phyloP scores from a whole-genome alignment of 2,113 vertebrate genomes.

The Burhinus bistriatus region DNA sequence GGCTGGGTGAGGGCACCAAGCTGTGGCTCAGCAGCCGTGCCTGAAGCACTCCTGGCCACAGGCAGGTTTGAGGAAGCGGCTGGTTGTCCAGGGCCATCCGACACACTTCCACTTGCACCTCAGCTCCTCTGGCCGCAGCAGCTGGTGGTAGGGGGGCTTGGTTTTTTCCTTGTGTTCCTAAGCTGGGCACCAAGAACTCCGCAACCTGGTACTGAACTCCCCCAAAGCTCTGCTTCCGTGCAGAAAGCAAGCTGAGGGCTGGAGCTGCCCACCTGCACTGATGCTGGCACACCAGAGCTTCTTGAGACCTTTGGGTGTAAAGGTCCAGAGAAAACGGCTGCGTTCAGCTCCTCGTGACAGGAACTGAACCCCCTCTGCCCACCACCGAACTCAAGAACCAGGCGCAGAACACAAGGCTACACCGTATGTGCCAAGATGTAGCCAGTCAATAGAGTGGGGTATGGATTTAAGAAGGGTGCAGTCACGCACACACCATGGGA shows the following conservation, averaged over 20 bases:
- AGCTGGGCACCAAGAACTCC: not conserved
- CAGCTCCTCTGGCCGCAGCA: not conserved
- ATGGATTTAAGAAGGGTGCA: not conserved
- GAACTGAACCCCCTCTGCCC: not conserved
- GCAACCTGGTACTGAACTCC: not conserved
- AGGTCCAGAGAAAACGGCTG: not conserved
- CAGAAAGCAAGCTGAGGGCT: not conserved
- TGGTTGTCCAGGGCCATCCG: fast-evolving
- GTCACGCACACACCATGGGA: fast-evolving
- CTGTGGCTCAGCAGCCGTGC: fast-evolving
- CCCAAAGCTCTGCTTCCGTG: not conserved
- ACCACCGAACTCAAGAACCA: not conserved
- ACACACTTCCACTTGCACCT: fast-evolving
- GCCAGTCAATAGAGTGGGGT: fast-evolving
- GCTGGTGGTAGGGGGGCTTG: not conserved
- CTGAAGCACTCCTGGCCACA: not conserved
- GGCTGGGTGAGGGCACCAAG: not conserved
- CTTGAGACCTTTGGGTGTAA: not conserved
- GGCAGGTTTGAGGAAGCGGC: fast-evolving
- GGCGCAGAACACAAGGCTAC: not conserved
- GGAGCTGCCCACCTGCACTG: not conserved
- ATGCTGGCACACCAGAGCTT: fast-evolving
- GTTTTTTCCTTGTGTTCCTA: not conserved
- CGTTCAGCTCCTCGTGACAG: fast-evolving
- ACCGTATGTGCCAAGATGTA: fast-evolving